A percentile compares a stretch with the other conserved stretches of the same genome.
Evolutionary conservation across 2,888 invertebrate genomes (phyloP).

Genomic region (Catocala sponsa): DNA sequence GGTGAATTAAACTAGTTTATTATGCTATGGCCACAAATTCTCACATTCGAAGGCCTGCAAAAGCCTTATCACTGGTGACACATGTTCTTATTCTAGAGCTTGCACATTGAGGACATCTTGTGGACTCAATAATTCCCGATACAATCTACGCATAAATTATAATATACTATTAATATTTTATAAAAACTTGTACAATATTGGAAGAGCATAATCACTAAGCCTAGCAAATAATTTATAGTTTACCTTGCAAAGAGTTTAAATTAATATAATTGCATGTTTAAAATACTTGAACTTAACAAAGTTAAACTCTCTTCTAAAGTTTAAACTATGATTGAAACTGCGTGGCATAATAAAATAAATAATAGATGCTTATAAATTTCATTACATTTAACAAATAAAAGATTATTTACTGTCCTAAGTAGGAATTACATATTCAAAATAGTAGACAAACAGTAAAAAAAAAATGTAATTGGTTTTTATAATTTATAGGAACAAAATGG

Average conservation of each 20-base stretch:
- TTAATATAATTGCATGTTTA: too few species aligned
- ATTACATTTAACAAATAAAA: not conserved
- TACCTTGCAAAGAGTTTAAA: too few species aligned
- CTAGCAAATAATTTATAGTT: too few species aligned
- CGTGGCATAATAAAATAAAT: conserved; percentile 7
- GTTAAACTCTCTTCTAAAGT: too few species aligned
- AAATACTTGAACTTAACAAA: too few species aligned
- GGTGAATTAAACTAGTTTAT: conserved; percentile 18
- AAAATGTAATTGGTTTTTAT: conserved; percentile 9
- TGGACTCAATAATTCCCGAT: too few species aligned
- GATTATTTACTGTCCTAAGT: not conserved
- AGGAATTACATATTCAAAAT: not conserved
- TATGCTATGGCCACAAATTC: conserved; percentile 19
- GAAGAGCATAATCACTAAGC: not conserved
- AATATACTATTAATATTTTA: not conserved
- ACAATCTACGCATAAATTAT: not conserved
- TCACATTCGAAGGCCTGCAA: not conserved
- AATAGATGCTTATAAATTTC: conserved; percentile 6
- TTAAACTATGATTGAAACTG: too few species aligned
- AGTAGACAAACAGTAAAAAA: not conserved
- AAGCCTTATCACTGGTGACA: not conserved
- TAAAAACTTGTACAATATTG: conserved; percentile 3
- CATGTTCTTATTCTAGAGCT: too few species aligned
- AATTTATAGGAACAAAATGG: conserved; percentile 51
- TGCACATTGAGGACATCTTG: too few species aligned